phyloP scores from a whole-genome alignment of 2,888 invertebrate genomes.

The Nomada ruficornis region DNA sequence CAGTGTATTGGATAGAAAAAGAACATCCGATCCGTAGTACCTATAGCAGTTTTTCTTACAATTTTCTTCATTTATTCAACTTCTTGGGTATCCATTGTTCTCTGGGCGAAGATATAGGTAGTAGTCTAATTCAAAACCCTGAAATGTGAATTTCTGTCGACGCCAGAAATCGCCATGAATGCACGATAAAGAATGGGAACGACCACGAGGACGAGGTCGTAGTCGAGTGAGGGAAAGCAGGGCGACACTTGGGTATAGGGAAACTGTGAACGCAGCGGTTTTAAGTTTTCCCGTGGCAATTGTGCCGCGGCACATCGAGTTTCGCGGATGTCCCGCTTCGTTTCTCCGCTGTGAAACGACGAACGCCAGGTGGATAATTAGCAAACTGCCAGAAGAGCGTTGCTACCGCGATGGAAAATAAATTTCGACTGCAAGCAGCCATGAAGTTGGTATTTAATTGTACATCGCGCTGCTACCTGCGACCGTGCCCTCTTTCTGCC shows the following conservation, averaged over 20 bases:
- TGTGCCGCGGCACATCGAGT: conserved; percentile 31
- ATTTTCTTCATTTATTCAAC: no score
- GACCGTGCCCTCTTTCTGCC: background rate
- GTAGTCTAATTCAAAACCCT: no score
- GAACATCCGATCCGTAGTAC: no score
- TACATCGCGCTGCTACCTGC: conserved; percentile 40
- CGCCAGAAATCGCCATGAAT: conserved; percentile 22
- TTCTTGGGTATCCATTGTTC: no score
- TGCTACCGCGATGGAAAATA: conserved; percentile 73
- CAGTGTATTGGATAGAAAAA: no score
- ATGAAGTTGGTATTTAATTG: conserved; percentile 80
- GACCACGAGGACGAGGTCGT: background rate
- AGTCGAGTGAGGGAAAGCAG: background rate
- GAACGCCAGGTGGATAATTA: conserved; percentile 75
- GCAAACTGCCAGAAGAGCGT: conserved; percentile 65
- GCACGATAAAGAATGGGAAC: conserved; percentile 15
- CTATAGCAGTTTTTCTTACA: no score
- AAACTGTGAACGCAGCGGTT: conserved; percentile 71
- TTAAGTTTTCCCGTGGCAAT: conserved; percentile 68
- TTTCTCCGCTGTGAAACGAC: conserved; percentile 44
- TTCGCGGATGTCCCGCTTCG: conserved; percentile 56
- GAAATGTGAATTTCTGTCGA: conserved; percentile 40
- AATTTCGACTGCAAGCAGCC: conserved; percentile 77
- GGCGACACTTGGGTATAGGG: conserved; percentile 11
- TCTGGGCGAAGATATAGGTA: no score